Evolutionary conservation across 2,113 vertebrate species (phyloP).

Genomic region (Rhynchomys soricoides): DNA sequence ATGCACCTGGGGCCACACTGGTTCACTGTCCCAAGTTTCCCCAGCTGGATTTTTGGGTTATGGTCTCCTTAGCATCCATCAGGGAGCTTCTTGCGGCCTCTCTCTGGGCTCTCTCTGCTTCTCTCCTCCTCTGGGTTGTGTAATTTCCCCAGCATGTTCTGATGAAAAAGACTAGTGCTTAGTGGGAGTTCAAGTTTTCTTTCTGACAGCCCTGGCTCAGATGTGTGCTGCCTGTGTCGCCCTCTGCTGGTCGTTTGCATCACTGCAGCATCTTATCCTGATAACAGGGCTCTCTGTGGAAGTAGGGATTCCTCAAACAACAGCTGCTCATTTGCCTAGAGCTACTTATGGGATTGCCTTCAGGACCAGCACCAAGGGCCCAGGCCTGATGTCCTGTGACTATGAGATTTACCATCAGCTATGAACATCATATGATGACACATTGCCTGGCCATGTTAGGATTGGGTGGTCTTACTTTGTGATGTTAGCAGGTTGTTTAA

Average conservation of each 20-base stretch:
- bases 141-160: background rate
- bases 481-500: conserved; percentile 8
- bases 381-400: background rate
- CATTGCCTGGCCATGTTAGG: background rate
- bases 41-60: background rate
- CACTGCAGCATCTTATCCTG: background rate
- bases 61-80: background rate
- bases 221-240: background rate
- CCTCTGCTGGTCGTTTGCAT: conserved; percentile 8
- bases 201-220: background rate
- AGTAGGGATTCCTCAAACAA: background rate
- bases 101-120: background rate
- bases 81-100: background rate
- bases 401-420: background rate
- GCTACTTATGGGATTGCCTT: background rate
- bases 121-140: background rate
- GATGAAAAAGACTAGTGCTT: background rate
- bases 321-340: background rate
- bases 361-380: background rate
- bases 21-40: background rate
- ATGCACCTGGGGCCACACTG: background rate
- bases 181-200: background rate
- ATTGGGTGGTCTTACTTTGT: conserved; percentile 41
- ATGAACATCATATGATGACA: background rate
- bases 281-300: background rate